phyloP scores from a whole-genome alignment of 2,888 invertebrate genomes.

The Patella caerulea region DNA sequence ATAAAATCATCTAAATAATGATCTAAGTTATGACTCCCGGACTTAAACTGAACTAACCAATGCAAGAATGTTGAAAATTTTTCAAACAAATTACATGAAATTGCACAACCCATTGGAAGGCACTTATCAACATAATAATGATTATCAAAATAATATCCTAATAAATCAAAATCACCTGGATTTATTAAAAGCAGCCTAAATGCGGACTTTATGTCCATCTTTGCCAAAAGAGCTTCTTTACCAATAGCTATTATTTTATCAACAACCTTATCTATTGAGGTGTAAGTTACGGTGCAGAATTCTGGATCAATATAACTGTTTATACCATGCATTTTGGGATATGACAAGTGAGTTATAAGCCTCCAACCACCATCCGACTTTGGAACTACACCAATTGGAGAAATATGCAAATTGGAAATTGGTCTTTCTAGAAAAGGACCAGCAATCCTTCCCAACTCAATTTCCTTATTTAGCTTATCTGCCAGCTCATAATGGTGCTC shows the following conservation, averaged over 20 bases:
- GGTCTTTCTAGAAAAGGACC: not conserved
- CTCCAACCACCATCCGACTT: slow-evolving; percentile 9
- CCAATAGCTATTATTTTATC: slow-evolving; percentile 25
- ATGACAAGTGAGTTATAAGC: slow-evolving; percentile 31
- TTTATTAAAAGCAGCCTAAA: slow-evolving; percentile 32
- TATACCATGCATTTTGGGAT: slow-evolving; percentile 20
- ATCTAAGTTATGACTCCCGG: not conserved
- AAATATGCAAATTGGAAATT: not conserved
- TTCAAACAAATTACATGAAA: no score
- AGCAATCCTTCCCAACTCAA: not conserved
- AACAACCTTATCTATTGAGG: slow-evolving; percentile 29
- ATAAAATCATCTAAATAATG: no score
- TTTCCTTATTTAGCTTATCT: not conserved
- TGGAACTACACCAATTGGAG: not conserved
- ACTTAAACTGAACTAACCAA: no score
- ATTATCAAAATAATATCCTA: slow-evolving; percentile 28
- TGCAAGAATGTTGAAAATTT: no score
- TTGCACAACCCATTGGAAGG: no score
- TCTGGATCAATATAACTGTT: slow-evolving; percentile 27
- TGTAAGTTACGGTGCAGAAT: slow-evolving; percentile 28
- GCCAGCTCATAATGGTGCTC: not conserved
- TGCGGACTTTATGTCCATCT: slow-evolving; percentile 35
- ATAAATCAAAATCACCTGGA: slow-evolving; percentile 31
- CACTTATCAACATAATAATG: slow-evolving; percentile 27
- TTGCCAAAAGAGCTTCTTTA: slow-evolving; percentile 23